Evolutionary conservation across 2,888 invertebrate species (phyloP).

Genomic region (Drosophila peninsularis): DNA sequence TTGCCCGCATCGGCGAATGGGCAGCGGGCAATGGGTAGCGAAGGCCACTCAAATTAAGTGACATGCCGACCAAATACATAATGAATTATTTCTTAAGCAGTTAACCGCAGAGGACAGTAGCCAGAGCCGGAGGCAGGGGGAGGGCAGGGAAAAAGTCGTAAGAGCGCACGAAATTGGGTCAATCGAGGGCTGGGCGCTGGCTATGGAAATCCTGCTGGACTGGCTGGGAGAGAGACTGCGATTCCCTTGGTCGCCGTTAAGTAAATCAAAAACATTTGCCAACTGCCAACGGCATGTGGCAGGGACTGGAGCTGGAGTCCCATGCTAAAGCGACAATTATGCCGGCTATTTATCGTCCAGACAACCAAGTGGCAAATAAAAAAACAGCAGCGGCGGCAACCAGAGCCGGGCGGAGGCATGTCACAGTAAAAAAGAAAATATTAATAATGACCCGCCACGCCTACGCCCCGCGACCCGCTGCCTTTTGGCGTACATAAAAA

Average conservation of each 20-base stretch:
- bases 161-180: conserved; percentile 51
- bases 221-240: conserved; percentile 5
- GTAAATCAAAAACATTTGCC: conserved; percentile 69
- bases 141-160: not conserved
- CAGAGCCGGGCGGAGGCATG: conserved; percentile 3
- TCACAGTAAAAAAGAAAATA: conserved; percentile 30
- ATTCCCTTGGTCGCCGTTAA: conserved; percentile 41
- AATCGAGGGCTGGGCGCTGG: conserved; percentile 37
- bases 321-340: conserved; percentile 53
- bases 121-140: too few species aligned
- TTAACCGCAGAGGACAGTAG: conserved; percentile 58
- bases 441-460: conserved; percentile 33
- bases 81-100: conserved; percentile 80
- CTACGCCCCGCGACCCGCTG: not conserved
- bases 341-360: conserved; percentile 63
- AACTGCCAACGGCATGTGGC: conserved; percentile 59
- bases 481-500: conserved; percentile 17
- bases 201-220: not conserved
- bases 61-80: conserved; percentile 72
- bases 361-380: conserved; percentile 34
- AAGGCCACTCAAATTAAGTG: conserved; percentile 74
- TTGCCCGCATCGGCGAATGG: conserved; percentile 56
- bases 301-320: not conserved
- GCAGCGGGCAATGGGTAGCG: conserved; percentile 11
- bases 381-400: conserved; percentile 10